These are phyloP conservation scores for Euschistus heros DNA, from an alignment of 1,140 invertebrate genomes.

Conservation along the genomic window DNA sequence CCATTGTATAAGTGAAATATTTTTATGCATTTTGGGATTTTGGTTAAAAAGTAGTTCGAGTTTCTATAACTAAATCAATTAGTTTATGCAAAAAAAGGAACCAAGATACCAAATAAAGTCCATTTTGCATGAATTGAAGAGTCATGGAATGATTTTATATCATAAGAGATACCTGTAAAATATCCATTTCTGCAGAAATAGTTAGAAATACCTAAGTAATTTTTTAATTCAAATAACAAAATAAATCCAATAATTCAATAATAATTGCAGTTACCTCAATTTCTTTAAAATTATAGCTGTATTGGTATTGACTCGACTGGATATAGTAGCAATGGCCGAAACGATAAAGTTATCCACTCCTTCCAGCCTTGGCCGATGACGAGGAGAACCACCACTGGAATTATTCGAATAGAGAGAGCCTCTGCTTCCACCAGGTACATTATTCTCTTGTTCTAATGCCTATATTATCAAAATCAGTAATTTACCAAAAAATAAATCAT, in stretches of 20 bases:
- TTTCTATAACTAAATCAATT: too few relatives aligned
- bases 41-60: too few relatives aligned
- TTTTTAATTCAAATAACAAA: too few relatives aligned
- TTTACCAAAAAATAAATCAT: neutral
- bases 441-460: constrained; percentile 25
- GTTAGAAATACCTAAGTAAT: too few relatives aligned
- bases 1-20: too few relatives aligned
- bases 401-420: constrained; percentile 29
- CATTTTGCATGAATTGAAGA: too few relatives aligned
- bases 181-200: neutral
- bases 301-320: constrained; percentile 3
- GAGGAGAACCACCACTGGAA: constrained; percentile 25
- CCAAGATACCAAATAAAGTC: too few relatives aligned
- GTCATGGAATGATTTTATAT: too few relatives aligned
- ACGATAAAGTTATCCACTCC: neutral
- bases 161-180: too few relatives aligned
- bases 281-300: neutral
- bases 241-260: too few relatives aligned
- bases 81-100: too few relatives aligned
- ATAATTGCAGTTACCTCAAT: neutral
- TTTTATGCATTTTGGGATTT: too few relatives aligned
- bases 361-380: constrained; percentile 16
- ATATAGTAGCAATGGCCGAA: constrained; percentile 6
- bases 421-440: constrained; percentile 26
- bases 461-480: neutral